These are phyloP conservation scores for Cyanoderma ruficeps DNA, from an alignment of 2,113 vertebrate genomes.

Conservation along the genomic window DNA sequence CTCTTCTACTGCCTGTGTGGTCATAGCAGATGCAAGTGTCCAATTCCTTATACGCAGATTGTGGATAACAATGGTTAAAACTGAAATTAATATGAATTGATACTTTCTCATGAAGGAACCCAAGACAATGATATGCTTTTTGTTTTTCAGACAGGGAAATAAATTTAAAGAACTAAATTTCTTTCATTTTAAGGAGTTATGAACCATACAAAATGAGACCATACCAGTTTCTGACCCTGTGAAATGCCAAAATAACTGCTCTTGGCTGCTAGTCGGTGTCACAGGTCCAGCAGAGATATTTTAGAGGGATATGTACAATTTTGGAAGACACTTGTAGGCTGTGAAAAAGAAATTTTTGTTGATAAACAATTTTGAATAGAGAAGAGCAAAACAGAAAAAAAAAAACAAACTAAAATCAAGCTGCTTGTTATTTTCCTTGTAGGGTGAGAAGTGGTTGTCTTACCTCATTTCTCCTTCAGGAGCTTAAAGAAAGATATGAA, in stretches of 20 bases:
- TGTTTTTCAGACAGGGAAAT: neutral
- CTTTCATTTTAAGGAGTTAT: neutral
- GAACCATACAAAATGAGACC: neutral
- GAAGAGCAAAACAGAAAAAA: neutral
- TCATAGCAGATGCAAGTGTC: fast-evolving
- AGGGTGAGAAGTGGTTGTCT: neutral
- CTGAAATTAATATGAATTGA: neutral
- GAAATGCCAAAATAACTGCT: neutral
- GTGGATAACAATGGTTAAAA: neutral
- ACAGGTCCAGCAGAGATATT: neutral
- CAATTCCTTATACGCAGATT: neutral
- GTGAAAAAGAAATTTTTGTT: neutral
- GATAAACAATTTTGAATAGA: neutral
- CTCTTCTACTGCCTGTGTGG: neutral
- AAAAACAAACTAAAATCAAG: neutral
- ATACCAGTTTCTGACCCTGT: neutral
- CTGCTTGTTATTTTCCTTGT: neutral
- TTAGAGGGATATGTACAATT: neutral
- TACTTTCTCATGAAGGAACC: neutral
- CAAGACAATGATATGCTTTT: neutral
- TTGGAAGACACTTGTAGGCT: neutral
- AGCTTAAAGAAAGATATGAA: neutral
- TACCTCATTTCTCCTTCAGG: neutral
- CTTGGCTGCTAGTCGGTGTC: neutral
- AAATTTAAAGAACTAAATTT: neutral